phyloP scores from a whole-genome alignment of 2,797 vertebrate genomes.

The Siniperca obscura region DNA sequence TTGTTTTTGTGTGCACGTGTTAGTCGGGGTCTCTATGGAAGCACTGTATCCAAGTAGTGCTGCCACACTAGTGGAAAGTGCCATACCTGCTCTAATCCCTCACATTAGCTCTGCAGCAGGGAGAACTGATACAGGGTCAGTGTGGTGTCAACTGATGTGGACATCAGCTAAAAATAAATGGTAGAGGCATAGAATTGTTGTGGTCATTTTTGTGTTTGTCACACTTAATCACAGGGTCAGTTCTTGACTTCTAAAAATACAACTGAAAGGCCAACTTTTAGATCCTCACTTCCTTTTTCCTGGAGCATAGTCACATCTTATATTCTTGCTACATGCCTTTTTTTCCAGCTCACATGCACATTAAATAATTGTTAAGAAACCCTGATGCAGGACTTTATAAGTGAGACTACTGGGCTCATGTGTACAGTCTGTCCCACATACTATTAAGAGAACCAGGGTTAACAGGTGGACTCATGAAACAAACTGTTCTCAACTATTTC shows the following conservation, averaged over 20 bases:
- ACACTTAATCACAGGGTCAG: not conserved
- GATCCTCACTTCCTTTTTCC: not conserved
- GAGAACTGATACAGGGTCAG: conserved; percentile 47
- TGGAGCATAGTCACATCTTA: not conserved
- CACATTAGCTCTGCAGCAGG: conserved; percentile 45
- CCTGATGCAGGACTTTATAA: not conserved
- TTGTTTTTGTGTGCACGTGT: conserved; percentile 14
- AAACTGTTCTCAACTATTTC: not conserved
- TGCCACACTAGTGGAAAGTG: conserved; percentile 67
- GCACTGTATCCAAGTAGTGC: not conserved
- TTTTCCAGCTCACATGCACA: not conserved
- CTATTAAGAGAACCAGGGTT: not conserved
- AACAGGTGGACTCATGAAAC: not conserved
- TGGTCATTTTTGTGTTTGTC: conserved; percentile 27
- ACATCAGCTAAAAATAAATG: conserved; percentile 69
- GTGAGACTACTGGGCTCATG: not conserved
- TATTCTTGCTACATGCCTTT: not conserved
- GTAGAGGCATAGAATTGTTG: conserved; percentile 21
- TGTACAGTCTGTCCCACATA: not conserved
- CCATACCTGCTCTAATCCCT: conserved; percentile 72
- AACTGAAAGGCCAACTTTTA: not conserved
- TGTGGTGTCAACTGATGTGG: conserved; percentile 49
- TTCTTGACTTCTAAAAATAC: conserved; percentile 18
- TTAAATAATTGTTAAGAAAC: not conserved
- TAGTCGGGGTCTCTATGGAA: conserved; percentile 21